These are phyloP conservation scores for Arbacia lixula DNA, from an alignment of 53 echinoderm and acorn worm genomes.

Conservation along the genomic window DNA sequence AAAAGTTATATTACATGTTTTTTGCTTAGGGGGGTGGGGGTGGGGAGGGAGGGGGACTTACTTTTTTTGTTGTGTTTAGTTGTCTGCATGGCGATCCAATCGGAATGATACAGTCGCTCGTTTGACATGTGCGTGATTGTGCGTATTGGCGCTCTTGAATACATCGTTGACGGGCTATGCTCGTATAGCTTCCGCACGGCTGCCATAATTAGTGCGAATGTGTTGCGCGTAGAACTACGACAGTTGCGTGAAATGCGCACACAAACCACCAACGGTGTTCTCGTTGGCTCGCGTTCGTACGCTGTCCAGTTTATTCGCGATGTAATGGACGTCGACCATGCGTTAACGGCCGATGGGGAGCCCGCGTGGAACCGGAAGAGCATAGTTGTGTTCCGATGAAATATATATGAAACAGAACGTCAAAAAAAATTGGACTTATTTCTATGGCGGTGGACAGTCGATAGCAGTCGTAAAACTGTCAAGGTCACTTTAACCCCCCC, in stretches of 20 bases:
- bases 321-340: conserved; percentile 68
- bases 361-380: conserved; percentile 66
- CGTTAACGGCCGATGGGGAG: conserved; percentile 66
- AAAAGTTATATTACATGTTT: no score
- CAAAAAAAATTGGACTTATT: neutral
- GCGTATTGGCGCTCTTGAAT: conserved; percentile 75
- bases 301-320: conserved; percentile 65
- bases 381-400: conserved; percentile 48
- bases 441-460: conserved; percentile 39
- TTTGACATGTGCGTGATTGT: conserved; percentile 17
- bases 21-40: no score
- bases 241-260: conserved; percentile 82
- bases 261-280: conserved; percentile 58
- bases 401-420: neutral
- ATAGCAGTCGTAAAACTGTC: conserved; percentile 38
- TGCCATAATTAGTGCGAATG: conserved; percentile 41
- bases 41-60: no score
- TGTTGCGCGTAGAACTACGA: conserved; percentile 56
- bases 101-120: conserved; percentile 5
- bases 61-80: no score
- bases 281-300: conserved; percentile 5
- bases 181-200: conserved; percentile 46
- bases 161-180: conserved; percentile 52
- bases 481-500: neutral
- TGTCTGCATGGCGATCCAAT: conserved; percentile 63